Percentiles rank a stretch among this genome's conserved stretches.
Evolutionary conservation across 2,113 vertebrate genomes (phyloP).

Genomic region (Mystacornis crossleyi): DNA sequence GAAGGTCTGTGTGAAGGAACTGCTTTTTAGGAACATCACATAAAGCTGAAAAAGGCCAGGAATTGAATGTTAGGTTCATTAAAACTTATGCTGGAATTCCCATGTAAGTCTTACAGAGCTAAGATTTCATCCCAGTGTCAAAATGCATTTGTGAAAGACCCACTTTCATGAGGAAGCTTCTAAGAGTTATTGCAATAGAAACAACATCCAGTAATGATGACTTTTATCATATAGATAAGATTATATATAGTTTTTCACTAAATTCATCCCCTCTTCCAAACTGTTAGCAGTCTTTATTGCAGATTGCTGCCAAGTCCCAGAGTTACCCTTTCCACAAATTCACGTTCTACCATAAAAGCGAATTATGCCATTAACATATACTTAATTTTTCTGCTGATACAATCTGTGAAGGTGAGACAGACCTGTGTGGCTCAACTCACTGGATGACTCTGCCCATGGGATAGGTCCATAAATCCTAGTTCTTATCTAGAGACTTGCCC

Average conservation of each 20-base stretch:
- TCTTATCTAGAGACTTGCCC: background rate
- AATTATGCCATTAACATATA: background rate
- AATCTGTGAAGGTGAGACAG: background rate
- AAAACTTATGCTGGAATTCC: background rate
- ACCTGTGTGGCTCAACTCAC: rapidly evolving
- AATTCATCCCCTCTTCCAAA: background rate
- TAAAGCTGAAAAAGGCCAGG: background rate
- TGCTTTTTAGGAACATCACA: background rate
- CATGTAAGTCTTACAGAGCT: background rate
- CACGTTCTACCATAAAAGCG: background rate
- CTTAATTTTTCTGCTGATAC: background rate
- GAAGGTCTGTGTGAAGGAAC: background rate
- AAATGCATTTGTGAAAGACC: background rate
- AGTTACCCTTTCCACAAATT: background rate
- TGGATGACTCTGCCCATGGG: rapidly evolving
- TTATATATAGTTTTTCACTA: background rate
- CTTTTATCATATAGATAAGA: background rate
- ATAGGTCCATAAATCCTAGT: background rate
- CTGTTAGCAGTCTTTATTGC: background rate
- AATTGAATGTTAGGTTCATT: background rate
- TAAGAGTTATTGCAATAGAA: background rate
- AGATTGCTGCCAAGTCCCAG: background rate
- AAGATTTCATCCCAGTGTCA: background rate
- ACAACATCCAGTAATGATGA: background rate
- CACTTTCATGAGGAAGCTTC: background rate